A percentile compares a stretch with the other conserved stretches of the same genome.
These are phyloP conservation scores for Marronus borbonicus DNA, from an alignment of 2,888 invertebrate genomes.

Conservation along the genomic window DNA sequence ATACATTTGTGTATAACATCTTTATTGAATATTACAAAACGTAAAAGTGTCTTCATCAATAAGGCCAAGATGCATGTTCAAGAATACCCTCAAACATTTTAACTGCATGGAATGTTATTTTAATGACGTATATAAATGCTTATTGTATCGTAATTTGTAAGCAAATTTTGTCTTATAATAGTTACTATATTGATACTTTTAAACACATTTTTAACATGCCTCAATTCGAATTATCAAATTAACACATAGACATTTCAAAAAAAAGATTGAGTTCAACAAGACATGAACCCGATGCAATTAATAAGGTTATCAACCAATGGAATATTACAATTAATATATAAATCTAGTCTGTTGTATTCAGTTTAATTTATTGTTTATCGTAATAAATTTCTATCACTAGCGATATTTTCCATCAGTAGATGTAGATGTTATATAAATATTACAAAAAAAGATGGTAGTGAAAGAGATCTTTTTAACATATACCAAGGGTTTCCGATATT, in stretches of 20 bases:
- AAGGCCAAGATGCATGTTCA: no score
- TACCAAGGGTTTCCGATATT: background rate
- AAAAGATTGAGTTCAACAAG: background rate
- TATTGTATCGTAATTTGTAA: no score
- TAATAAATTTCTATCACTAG: background rate
- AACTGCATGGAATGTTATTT: no score
- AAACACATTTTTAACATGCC: background rate
- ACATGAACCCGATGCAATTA: background rate
- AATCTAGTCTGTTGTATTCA: background rate
- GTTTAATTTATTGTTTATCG: background rate
- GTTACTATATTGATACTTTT: no score
- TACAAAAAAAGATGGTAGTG: background rate
- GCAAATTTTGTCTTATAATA: no score
- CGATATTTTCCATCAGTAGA: background rate
- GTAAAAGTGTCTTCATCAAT: no score
- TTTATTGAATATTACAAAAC: no score
- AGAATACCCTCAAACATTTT: no score
- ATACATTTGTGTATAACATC: no score
- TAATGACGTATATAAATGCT: no score
- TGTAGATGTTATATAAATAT: no score
- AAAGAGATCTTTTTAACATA: background rate
- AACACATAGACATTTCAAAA: background rate
- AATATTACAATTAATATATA: conserved; percentile 15
- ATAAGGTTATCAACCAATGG: conserved; percentile 35
- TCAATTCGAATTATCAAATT: background rate